phyloP scores from a whole-genome alignment of 2,888 invertebrate genomes.

The Endomychus coccineus region DNA sequence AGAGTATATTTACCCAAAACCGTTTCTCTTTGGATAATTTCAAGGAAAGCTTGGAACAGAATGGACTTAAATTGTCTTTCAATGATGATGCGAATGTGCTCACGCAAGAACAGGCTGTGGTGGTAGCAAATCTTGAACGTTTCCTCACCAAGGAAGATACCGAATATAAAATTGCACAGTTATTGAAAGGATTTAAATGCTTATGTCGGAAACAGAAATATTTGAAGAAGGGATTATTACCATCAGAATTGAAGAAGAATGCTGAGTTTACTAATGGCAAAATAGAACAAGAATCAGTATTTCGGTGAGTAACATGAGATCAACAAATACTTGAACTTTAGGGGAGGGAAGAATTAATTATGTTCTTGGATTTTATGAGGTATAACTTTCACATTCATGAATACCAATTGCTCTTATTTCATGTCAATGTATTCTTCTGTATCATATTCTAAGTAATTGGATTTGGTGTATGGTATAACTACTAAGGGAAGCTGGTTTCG shows the following conservation, averaged over 20 bases:
- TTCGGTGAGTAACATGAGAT: slow-evolving; percentile 26
- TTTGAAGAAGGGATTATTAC: slow-evolving; percentile 37
- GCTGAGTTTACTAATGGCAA: slow-evolving; percentile 17
- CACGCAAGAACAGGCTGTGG: slow-evolving; percentile 36
- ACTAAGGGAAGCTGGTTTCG: no score
- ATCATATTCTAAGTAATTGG: no score
- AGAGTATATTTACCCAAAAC: no score
- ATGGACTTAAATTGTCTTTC: slow-evolving; percentile 29
- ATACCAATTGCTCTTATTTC: no score
- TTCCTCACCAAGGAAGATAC: slow-evolving; percentile 20
- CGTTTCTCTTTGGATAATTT: slow-evolving; percentile 22
- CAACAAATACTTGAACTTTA: not conserved
- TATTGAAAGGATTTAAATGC: slow-evolving; percentile 46
- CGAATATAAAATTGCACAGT: slow-evolving; percentile 45
- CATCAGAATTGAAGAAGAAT: slow-evolving; percentile 33
- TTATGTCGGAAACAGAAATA: slow-evolving; percentile 33
- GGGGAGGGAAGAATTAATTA: no score
- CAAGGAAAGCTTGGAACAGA: slow-evolving; percentile 25
- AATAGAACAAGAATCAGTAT: slow-evolving; percentile 31
- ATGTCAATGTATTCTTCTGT: no score
- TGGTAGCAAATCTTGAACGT: slow-evolving; percentile 36
- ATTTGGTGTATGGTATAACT: no score
- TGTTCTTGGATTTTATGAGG: no score
- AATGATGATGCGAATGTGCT: slow-evolving; percentile 30
- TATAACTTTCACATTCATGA: no score